Base-by-base conservation (phyloP, 2,113 vertebrate species). In the Eretmochelys imbricata region DNA sequence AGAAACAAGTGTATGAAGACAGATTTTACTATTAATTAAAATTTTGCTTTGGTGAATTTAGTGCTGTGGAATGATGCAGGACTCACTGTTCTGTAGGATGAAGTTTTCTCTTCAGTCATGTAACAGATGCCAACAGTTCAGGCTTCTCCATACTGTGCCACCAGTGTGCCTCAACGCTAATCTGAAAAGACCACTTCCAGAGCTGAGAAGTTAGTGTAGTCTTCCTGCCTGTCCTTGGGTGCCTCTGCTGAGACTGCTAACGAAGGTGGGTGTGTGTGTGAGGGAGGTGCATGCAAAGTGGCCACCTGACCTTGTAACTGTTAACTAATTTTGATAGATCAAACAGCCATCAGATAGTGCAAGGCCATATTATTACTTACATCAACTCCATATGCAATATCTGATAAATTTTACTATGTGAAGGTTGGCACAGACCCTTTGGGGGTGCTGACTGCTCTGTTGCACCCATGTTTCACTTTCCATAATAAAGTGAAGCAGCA, bases 101-200 rank as follows among this genome's bases (percentile, higher is more conserved):
- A 89, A 88, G 31, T 82, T 9, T 82, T 93, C 54, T 81, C 22
- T 59, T 91, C 14, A 57, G 92, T 96, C 91, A 79, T 89, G 83
- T 57, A 5, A 25, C 20, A 94, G 81, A 85, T 84, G 16, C 50
- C 82, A 87, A 20, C 89, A 53, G 11, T 87, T 89, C 90, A 16
- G 80, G 27, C 76, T 50, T 92, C 76, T 85, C 54, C 90, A 51
- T 78, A 82, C 42, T 88, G 35, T 54, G 88, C 22, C 82, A 82
- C 42, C 75, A 49, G 42, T 49, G 46, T 78, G 86, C 57, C 65
- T 93, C 65, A 87, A 38, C 72, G 12, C 42, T 88, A 1, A 49
- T 4, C 46, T 78, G 27, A 78, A 42, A 89, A 88, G 85, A 84
- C 29, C 50, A 85, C 42, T 20, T 10, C 38, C 16, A 14, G 42